Percentiles rank a stretch among this genome's conserved stretches.
Evolutionary conservation across 2,797 vertebrate species (phyloP).

Genomic region (Rhinoraja longicauda): DNA sequence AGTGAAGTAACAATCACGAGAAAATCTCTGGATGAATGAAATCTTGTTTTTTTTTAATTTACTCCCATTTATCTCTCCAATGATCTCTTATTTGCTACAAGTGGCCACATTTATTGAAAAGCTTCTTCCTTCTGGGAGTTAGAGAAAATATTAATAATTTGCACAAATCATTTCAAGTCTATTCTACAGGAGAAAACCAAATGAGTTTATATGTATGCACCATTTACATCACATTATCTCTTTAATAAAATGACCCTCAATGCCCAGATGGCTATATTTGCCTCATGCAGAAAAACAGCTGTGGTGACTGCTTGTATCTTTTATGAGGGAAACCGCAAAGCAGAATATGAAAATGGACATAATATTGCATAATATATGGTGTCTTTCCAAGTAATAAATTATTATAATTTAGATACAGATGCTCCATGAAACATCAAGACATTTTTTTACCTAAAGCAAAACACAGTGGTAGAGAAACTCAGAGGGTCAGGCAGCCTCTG

Average conservation of each 20-base stretch:
- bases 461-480: too few species aligned
- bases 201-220: not conserved
- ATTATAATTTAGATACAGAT: not conserved
- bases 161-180: not conserved
- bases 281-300: not conserved
- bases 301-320: not conserved
- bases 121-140: not conserved
- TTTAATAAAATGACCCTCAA: not conserved
- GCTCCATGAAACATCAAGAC: not conserved
- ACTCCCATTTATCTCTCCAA: slow-evolving; percentile 1
- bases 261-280: not conserved
- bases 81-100: not conserved
- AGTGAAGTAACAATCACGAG: not conserved
- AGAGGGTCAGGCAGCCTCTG: too few species aligned
- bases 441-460: not conserved
- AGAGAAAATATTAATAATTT: not conserved
- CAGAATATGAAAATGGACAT: not conserved
- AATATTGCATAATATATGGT: not conserved
- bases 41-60: not conserved
- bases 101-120: slow-evolving; percentile 1
- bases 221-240: not conserved
- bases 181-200: not conserved
- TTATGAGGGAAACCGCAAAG: not conserved
- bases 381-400: not conserved
- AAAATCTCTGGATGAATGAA: not conserved